Base-by-base conservation (phyloP, 2,113 vertebrate species). In the Leiothrix lutea region DNA sequence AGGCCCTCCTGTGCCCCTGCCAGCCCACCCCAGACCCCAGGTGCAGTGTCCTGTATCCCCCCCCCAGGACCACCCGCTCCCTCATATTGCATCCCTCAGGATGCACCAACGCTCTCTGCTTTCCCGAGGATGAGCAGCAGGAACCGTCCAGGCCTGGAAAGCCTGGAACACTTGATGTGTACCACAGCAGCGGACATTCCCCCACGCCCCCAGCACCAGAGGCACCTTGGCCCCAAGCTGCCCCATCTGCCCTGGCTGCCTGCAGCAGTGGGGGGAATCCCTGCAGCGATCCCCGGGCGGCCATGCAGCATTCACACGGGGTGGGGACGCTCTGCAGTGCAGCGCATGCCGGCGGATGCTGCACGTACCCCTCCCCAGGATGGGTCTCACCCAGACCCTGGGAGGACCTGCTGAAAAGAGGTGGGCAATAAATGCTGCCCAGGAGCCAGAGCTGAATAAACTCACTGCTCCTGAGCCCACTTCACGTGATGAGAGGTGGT, bases 151-250 rank as follows among this genome's bases (percentile, higher is more conserved):
- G 66, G 62, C 42, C n/a, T 4, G 65, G 28, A 67, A 71, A 86
- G 29, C 70, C 74, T 23, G 33, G 51, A 28, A n/a, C 8, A 4
- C 15, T 29, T 4, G 2, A 28, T 10, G 28, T 1, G 0, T 1
- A 24, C 26, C 8, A 2, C 24, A 33, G 65, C 64, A n/a, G 17
- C 1, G 0, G 1, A 28, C 35, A 51, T 60, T 7, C 1, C n/a
- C 18, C 40, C 35, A 21, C 16, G 31, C 0, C 5, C 61, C 11
- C 17, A 19, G 56, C 28, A 14, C 6, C 2, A 0, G 23, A 29
- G 50, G n/a, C 17, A 83, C 18, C 45, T 25, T 0, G 0, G 70
- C 25, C 42, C 31, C 0, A 0, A 45, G 57, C 44, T 40, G 35
- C 56, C 31, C 44, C 28, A 19, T 4, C 45, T 29, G 64, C 14